phyloP scores from a whole-genome alignment of 2,888 invertebrate species.

The Drosophila stalkeri region DNA sequence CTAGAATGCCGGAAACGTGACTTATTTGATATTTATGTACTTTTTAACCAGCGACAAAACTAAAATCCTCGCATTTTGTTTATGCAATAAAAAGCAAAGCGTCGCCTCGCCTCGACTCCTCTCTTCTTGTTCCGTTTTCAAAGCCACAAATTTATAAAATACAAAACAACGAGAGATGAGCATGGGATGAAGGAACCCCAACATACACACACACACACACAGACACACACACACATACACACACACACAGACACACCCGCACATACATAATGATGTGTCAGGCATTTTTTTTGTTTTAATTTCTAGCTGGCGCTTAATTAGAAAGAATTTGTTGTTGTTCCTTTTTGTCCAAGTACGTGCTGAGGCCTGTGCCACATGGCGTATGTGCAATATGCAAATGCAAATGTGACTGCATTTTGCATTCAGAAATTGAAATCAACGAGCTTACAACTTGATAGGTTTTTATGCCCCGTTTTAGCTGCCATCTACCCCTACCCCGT shows the following conservation, averaged over 20 bases:
- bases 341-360: conserved; percentile 36
- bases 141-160: conserved; percentile 33
- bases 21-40: conserved; percentile 79
- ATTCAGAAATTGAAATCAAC: conserved; percentile 79
- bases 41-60: conserved; percentile 63
- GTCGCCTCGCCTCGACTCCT: conserved; percentile 2
- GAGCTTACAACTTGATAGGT: conserved; percentile 76
- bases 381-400: conserved; percentile 77
- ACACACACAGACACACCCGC: background rate
- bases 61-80: conserved; percentile 50
- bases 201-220: background rate
- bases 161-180: background rate
- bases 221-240: conserved; percentile 1
- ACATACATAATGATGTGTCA: conserved; percentile 22
- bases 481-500: background rate
- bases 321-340: conserved; percentile 49
- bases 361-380: conserved; percentile 49
- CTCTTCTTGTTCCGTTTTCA: conserved; percentile 1
- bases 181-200: background rate
- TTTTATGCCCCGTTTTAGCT: conserved; percentile 59
- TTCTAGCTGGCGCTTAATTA: conserved; percentile 69
- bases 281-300: conserved; percentile 47
- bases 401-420: conserved; percentile 69
- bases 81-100: conserved; percentile 53
- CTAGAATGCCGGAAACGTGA: conserved; percentile 72